phyloP scores from a whole-genome alignment of 2,888 invertebrate species.

The Diloba caeruleocephala region DNA sequence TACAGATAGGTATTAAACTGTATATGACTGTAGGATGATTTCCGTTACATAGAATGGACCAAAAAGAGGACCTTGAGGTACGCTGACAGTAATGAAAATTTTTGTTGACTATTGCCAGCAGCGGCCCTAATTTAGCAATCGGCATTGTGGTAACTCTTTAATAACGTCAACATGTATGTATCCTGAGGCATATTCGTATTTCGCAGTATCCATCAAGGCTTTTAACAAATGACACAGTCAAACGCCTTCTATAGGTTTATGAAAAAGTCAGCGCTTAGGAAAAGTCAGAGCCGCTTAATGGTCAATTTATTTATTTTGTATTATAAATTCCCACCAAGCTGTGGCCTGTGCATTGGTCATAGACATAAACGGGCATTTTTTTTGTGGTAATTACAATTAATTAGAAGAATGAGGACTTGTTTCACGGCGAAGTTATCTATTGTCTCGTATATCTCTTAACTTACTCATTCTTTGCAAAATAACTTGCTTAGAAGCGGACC shows the following conservation, averaged over 20 bases:
- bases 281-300: too few relatives aligned
- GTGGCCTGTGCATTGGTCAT: too few relatives aligned
- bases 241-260: constrained; percentile 10
- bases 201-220: neutral
- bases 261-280: neutral
- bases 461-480: constrained; percentile 7
- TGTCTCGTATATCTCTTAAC: constrained; percentile 5
- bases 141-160: neutral
- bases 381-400: too few relatives aligned
- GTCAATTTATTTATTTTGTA: too few relatives aligned
- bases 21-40: too few relatives aligned
- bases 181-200: neutral
- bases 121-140: neutral
- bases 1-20: too few relatives aligned
- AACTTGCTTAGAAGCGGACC: constrained; percentile 9
- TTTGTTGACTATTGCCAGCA: neutral
- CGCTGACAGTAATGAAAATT: neutral
- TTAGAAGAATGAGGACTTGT: constrained; percentile 6
- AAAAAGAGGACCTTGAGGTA: constrained; percentile 10
- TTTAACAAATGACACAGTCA: constrained; percentile 1
- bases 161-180: neutral
- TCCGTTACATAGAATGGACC: constrained; percentile 4
- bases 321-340: too few relatives aligned
- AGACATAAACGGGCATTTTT: too few relatives aligned
- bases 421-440: constrained; percentile 11